A percentile compares a stretch with the other conserved stretches of the same genome.
These are phyloP conservation scores for Cottoperca gobio DNA, from an alignment of 2,797 vertebrate species.

Conservation along the genomic window DNA sequence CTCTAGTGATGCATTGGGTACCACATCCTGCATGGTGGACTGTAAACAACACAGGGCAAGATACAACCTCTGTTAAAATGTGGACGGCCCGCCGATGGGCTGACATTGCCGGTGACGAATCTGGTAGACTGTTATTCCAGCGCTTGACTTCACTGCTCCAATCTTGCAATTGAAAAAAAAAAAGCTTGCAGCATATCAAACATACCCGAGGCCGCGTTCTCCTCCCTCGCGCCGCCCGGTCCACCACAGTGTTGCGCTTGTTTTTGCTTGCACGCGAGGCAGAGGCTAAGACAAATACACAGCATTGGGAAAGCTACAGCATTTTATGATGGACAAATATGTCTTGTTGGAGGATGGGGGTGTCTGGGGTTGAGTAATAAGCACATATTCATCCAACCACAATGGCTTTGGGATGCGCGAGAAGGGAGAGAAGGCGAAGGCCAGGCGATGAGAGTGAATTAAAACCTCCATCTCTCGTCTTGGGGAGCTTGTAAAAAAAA, in stretches of 20 bases:
- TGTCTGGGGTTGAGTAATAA: constrained; percentile 61
- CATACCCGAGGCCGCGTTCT: constrained; percentile 60
- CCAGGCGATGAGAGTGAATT: constrained; percentile 19
- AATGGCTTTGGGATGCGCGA: constrained; percentile 52
- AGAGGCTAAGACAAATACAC: constrained; percentile 60
- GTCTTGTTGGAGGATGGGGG: constrained; percentile 57
- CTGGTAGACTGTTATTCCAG: constrained; percentile 13
- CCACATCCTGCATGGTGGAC: no score
- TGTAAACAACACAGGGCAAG: no score
- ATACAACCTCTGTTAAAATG: no score
- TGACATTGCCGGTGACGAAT: no score
- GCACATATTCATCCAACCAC: constrained; percentile 68
- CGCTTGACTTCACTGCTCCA: constrained; percentile 24
- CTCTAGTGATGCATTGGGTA: no score
- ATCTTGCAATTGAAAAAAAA: constrained; percentile 63
- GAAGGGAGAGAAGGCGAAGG: constrained; percentile 20
- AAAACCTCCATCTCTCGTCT: constrained; percentile 27
- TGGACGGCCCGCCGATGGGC: no score
- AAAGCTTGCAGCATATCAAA: constrained; percentile 61
- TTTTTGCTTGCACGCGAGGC: constrained; percentile 62
- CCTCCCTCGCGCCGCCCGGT: constrained; percentile 32
- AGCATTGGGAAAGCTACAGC: constrained; percentile 58
- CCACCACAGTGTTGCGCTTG: constrained; percentile 64
- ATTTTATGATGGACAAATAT: constrained; percentile 72
- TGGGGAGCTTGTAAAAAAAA: constrained; percentile 13